Evolutionary conservation across 2,888 invertebrate species (phyloP).

Genomic region (Temnothorax unifasciatus): DNA sequence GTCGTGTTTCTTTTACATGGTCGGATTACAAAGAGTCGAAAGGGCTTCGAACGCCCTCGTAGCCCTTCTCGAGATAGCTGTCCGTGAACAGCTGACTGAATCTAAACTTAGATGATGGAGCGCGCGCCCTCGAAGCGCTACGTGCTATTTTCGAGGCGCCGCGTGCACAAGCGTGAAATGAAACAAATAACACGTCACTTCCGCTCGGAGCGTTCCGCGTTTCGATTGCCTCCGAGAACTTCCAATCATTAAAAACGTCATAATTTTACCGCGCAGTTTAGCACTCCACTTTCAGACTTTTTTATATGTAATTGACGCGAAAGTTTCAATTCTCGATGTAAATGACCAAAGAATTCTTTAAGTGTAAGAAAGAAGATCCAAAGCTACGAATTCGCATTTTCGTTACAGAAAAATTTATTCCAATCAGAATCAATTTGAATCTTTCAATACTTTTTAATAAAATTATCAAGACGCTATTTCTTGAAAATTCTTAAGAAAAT

Average conservation of each 20-base stretch:
- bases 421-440: not conserved
- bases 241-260: not conserved
- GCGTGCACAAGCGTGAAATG: slow-evolving; percentile 35
- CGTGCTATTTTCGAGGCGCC: slow-evolving; percentile 31
- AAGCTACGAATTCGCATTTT: not conserved
- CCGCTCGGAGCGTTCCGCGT: slow-evolving; percentile 24
- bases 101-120: slow-evolving; percentile 63
- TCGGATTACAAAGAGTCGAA: slow-evolving; percentile 67
- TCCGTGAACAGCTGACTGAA: slow-evolving; percentile 48
- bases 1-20: slow-evolving; percentile 67
- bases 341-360: no score
- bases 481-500: not conserved
- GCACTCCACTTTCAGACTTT: no score
- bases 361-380: no score
- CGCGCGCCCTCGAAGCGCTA: slow-evolving; percentile 16
- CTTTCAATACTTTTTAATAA: not conserved
- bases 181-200: slow-evolving; percentile 51
- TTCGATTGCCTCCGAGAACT: slow-evolving; percentile 6
- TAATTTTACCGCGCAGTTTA: no score
- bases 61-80: slow-evolving; percentile 60
- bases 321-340: no score
- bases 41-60: slow-evolving; percentile 41
- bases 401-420: not conserved
- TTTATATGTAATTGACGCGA: no score
- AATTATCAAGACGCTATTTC: not conserved